Evolutionary conservation across 1,140 invertebrate genomes (phyloP), one percentile per base, ranked within the genome.

Genomic region (Pachyrhynchus sulphureomaculatus): DNA sequence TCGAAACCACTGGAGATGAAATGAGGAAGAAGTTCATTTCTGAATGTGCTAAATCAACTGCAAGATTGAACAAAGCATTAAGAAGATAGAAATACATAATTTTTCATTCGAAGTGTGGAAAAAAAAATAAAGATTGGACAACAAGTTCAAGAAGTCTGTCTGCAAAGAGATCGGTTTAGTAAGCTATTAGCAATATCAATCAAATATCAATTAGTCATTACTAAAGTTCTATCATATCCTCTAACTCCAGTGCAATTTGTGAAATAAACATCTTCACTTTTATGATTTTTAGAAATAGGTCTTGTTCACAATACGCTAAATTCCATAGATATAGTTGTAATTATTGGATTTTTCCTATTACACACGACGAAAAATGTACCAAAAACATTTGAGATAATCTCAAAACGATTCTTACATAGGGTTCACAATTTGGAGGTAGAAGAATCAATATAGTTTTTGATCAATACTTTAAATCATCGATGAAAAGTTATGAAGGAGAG

Each of bases 181-280:
- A 36, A 52, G 29, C 9, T 62, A 39, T 41, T 62, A 39, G 59
- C 51, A 39, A 58, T 58, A 24, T 63, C 53, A 4, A 57, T 58
- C 29, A 45, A 63, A 21, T 24, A 63, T 34, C n/a, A 42, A 37
- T 41, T 58, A 48, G 53, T 49, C 49, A 10, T 63, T 26, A 1
- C 15, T 4, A 60, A 60, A 53, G 44, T 52, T 23, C 53, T 60
- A 60, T 39, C 34, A 15, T 60, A 52, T 52, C 57, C 57, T 9
- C 51, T 54, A 8, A 53, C 42, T 17, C 4, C 23, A 13, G 29
- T 57, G 17, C 26, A 39, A 53, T 47, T 73, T 34, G 65, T 72
- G 8, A 37, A 76, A 23, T 76, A 71, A 15, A 74, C 72, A 67
- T 68, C 65, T 45, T 52, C 17, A 10, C 23, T 75, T 2, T 15